Evolutionary conservation across 2,888 invertebrate species (phyloP), one percentile per base, ranked within the genome.

Genomic region (Harmothoe impar): DNA sequence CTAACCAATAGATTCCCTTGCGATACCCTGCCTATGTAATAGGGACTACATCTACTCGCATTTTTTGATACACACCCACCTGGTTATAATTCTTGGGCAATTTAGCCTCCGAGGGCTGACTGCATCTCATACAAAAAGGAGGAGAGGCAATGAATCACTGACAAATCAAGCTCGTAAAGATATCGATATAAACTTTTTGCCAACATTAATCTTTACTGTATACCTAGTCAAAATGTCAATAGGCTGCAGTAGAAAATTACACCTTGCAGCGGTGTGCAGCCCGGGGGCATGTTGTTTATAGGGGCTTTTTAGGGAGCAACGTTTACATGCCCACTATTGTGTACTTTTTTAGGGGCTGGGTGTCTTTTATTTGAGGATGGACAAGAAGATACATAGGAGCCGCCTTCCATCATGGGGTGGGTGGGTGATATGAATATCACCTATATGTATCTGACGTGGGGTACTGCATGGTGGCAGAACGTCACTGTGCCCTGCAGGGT

Each of bases 101-200:
- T 43, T 43, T 43, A 43, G 10, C 43, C 43, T 43, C 3, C 43
- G 10, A 43, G 10, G 43, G 43, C 43, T 43, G 43, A 43, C 43
- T 43, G 5, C 10, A 43, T 43, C 43, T 43, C 43, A 43, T 3
- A 43, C 43, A 43, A 43, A 43, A 43, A 43, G 43, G 43, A 43
- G 43, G 15, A 62, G 12, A 62, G 7, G 7, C 62, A 62, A 62
- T 62, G 15, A 62, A 62, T 62, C 7, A 62, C 23, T 62, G n/a
- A 62, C 43, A 62, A 1, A 62, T n/a, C 62, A 20, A 62, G 23
- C 62, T 62, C 62, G 62, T 62, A 62, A 62, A 62, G 62, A 62
- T 62, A 62, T 62, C 62, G 62, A 62, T 62, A 62, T 62, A 62
- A 62, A 62, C 62, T 62, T 62, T 62, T 43, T 62, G 7, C 3